Evolutionary conservation across 2,113 vertebrate species (phyloP).

Genomic region (Albula goreensis): DNA sequence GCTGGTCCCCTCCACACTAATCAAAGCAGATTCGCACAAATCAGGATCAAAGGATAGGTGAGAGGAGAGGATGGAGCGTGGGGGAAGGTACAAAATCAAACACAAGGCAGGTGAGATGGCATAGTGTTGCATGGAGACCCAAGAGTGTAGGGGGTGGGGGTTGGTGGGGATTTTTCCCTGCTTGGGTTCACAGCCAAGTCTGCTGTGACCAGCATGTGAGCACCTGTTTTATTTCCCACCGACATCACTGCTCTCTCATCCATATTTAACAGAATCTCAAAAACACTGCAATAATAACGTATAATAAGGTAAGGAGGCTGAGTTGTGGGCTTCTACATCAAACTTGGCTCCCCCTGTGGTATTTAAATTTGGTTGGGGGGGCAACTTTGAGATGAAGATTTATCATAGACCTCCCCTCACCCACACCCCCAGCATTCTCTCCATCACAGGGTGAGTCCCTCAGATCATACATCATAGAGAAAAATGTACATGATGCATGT

Average conservation of each 20-base stretch:
- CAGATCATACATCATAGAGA: background rate
- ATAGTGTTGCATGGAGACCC: background rate
- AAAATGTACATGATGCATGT: background rate
- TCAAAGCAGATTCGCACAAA: background rate
- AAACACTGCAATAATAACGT: background rate
- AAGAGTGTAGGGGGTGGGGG: background rate
- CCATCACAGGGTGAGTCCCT: background rate
- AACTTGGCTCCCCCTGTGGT: background rate
- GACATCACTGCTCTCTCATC: background rate
- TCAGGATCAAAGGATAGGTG: background rate
- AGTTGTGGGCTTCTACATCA: too few species aligned
- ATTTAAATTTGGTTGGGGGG: background rate
- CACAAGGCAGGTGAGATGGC: background rate
- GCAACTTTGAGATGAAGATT: background rate
- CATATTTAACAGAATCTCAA: background rate
- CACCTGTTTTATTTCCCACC: background rate
- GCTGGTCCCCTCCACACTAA: background rate
- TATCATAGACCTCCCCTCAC: background rate
- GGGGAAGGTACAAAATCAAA: background rate
- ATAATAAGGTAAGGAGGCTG: background rate
- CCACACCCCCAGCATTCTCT: background rate
- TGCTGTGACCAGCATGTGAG: background rate
- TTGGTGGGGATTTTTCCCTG: background rate
- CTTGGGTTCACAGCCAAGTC: background rate
- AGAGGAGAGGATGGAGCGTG: background rate